phyloP scores from a whole-genome alignment of 2,797 vertebrate genomes.

The Tauraco hartlaubi region DNA sequence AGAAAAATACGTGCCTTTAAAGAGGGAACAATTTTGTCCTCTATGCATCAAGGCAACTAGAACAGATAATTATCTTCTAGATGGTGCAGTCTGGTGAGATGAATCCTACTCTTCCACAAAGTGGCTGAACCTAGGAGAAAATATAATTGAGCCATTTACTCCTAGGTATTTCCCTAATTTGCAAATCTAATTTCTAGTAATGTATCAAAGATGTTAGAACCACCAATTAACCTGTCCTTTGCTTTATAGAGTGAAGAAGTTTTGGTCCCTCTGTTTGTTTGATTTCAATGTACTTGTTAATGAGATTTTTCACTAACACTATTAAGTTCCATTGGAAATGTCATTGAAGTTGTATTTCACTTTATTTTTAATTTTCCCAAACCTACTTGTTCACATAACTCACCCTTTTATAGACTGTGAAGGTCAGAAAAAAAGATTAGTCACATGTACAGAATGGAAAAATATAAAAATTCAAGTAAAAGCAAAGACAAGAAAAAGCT shows the following conservation, averaged over 20 bases:
- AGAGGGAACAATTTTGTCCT: background rate
- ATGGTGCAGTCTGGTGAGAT: background rate
- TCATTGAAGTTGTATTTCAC: background rate
- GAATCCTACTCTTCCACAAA: background rate
- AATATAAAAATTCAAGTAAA: background rate
- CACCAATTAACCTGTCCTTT: background rate
- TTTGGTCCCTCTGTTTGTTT: background rate
- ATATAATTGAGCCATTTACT: background rate
- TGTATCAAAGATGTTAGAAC: background rate
- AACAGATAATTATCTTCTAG: background rate
- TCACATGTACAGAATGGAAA: background rate
- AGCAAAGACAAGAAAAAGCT: background rate
- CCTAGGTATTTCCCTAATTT: background rate
- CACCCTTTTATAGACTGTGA: background rate
- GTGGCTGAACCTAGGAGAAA: background rate
- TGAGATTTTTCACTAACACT: background rate
- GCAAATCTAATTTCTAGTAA: background rate
- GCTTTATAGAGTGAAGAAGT: background rate
- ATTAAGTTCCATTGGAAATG: background rate
- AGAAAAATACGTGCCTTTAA: background rate
- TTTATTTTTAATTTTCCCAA: background rate
- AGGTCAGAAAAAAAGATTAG: background rate
- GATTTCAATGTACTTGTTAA: background rate
- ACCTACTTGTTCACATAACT: background rate
- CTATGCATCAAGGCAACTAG: background rate